Conservation (phyloP, 2,113 vertebrate species). For the Alligator mississippiensis region DNA sequence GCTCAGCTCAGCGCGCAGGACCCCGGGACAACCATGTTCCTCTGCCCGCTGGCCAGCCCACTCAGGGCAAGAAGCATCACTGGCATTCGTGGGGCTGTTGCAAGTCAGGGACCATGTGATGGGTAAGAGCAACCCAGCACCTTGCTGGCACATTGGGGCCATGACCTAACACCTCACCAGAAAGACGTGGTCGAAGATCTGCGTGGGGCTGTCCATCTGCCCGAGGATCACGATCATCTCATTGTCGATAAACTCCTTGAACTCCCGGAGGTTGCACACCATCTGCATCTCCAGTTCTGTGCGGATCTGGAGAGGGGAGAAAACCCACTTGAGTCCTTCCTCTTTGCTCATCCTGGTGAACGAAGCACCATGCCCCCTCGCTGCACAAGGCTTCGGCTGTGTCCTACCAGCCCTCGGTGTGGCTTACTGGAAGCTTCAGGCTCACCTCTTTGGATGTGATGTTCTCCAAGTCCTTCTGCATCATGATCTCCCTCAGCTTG, state of each 20-base stretch:
- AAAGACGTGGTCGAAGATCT: constrained; percentile 97
- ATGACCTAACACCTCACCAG: constrained; percentile 83
- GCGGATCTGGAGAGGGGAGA: constrained; percentile 84
- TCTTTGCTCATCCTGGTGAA: neutral
- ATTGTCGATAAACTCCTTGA: constrained; percentile 98
- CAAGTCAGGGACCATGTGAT: neutral
- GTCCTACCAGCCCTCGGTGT: neutral
- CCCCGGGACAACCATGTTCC: neutral
- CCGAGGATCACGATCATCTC: constrained; percentile 98
- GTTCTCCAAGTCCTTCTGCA: constrained; percentile 98
- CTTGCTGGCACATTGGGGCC: neutral
- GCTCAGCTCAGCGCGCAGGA: neutral
- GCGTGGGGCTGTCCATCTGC: constrained; percentile 98
- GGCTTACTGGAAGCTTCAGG: neutral
- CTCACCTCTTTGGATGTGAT: constrained; percentile 97
- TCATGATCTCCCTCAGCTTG: constrained; percentile 97
- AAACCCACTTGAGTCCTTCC: neutral
- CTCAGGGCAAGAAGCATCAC: fast-evolving
- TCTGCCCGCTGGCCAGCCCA: neutral
- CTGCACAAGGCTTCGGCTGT: neutral
- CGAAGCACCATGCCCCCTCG: neutral
- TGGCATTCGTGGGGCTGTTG: neutral
- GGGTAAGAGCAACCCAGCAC: neutral
- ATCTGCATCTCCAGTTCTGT: constrained; percentile 98
- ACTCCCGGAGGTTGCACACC: constrained; percentile 96